These are phyloP conservation scores for Pterostichus madidus DNA, from an alignment of 2,888 invertebrate genomes.

Conservation along the genomic window DNA sequence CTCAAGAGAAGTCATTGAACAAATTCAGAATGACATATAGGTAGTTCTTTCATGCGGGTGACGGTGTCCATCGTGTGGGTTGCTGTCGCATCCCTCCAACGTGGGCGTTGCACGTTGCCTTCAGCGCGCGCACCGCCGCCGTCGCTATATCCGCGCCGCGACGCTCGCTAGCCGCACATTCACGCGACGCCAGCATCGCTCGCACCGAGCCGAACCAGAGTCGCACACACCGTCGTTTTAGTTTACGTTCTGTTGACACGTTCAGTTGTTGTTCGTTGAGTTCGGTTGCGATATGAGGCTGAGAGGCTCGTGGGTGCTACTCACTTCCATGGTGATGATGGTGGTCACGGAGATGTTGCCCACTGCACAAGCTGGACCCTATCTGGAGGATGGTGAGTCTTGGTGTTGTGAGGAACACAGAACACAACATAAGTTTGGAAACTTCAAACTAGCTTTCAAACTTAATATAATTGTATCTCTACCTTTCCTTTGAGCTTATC, in stretches of 20 bases:
- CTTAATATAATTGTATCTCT: too few relatives aligned
- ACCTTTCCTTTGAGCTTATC: too few relatives aligned
- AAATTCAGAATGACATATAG: too few relatives aligned
- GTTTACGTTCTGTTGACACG: conserved; percentile 70
- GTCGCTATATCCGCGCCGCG: conserved; percentile 73
- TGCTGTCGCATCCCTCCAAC: neutral
- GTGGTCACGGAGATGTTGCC: conserved; percentile 73
- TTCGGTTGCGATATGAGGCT: conserved; percentile 70
- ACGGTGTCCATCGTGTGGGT: neutral
- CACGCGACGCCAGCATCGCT: conserved; percentile 62
- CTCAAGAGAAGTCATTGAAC: too few relatives aligned
- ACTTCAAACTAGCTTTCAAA: conserved; percentile 19
- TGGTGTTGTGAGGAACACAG: neutral
- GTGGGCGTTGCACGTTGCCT: conserved; percentile 68
- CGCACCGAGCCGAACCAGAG: conserved; percentile 70
- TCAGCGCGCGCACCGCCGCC: conserved; percentile 71
- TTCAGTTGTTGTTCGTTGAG: conserved; percentile 62
- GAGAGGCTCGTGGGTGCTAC: conserved; percentile 75
- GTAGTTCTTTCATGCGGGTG: too few relatives aligned
- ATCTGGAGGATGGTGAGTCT: conserved; percentile 75
- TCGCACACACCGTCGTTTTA: conserved; percentile 69
- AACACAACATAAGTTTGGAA: neutral
- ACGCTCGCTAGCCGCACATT: conserved; percentile 72
- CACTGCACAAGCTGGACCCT: conserved; percentile 73
- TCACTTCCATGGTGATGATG: conserved; percentile 74